phyloP scores from a whole-genome alignment of 37 sponge, comb jelly and placozoan genomes.

The Bolinopsis microptera region DNA sequence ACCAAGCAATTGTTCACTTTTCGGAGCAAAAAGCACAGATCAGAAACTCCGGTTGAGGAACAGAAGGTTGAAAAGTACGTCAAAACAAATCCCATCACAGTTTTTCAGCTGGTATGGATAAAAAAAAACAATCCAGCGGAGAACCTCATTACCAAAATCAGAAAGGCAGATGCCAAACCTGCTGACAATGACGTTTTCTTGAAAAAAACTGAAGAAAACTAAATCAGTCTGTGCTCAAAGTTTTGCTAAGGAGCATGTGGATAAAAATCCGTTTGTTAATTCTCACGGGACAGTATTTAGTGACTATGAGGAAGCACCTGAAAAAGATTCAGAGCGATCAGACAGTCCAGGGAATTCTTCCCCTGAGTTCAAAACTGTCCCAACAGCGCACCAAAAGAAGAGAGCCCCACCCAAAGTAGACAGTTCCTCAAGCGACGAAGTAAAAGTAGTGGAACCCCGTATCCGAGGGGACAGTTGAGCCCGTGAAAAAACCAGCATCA shows the following conservation, averaged over 20 bases:
- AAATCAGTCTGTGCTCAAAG: slow-evolving; percentile 47
- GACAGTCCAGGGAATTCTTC: not conserved
- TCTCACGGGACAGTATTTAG: slow-evolving; percentile 29
- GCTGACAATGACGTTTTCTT: slow-evolving; percentile 41
- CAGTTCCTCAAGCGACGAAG: not conserved
- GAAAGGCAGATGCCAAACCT: slow-evolving; percentile 30
- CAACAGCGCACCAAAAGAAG: not conserved
- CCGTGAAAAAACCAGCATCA: not conserved
- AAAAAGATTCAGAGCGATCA: not conserved
- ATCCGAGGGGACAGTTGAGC: not conserved
- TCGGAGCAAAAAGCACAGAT: not conserved
- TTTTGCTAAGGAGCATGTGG: slow-evolving; percentile 32
- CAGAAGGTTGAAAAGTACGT: not conserved
- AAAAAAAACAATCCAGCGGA: not conserved
- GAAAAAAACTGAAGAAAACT: slow-evolving; percentile 42
- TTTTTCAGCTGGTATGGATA: not conserved
- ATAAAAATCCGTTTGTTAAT: slow-evolving; percentile 49
- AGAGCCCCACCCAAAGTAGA: not conserved
- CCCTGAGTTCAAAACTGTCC: not conserved
- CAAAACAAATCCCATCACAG: not conserved
- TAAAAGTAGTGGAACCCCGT: not conserved
- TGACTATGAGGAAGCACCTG: slow-evolving; percentile 31
- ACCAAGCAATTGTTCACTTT: slow-evolving; percentile 23
- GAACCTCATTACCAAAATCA: not conserved
- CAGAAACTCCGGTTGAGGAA: not conserved